phyloP scores from a whole-genome alignment of 2,797 vertebrate genomes.

The Decapterus maruadsi region DNA sequence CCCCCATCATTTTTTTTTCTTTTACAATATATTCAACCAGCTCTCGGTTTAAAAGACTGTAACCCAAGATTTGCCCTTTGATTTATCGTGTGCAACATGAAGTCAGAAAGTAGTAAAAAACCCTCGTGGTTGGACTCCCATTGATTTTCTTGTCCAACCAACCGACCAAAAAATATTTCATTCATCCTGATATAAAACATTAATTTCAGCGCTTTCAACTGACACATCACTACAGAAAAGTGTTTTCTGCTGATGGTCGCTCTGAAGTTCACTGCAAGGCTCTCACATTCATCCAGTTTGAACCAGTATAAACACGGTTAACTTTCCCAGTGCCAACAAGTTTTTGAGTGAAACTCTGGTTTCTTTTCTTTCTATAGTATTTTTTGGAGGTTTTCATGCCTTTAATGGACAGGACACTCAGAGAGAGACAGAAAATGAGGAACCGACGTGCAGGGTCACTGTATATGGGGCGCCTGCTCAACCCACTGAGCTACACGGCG shows the following conservation, averaged over 20 bases:
- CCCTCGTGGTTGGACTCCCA: background rate
- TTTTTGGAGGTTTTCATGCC: no score
- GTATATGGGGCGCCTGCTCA: no score
- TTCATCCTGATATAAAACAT: background rate
- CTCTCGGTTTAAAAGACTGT: background rate
- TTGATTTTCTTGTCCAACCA: background rate
- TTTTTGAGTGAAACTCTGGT: background rate
- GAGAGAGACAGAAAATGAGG: no score
- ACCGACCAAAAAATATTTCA: background rate
- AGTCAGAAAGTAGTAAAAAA: background rate
- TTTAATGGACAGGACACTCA: no score
- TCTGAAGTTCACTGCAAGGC: background rate
- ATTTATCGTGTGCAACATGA: background rate
- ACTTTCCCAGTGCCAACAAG: background rate
- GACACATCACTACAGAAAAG: background rate
- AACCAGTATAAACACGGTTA: background rate
- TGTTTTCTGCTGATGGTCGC: no score
- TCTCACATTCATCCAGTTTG: background rate
- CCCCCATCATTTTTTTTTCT: no score
- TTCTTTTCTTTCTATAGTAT: no score
- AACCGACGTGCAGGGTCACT: no score
- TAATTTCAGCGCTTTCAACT: no score
- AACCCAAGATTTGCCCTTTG: background rate
- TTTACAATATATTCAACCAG: background rate
- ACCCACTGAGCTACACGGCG: no score